phyloP scores from a whole-genome alignment of 2,113 vertebrate genomes.

The Lepus timidus region DNA sequence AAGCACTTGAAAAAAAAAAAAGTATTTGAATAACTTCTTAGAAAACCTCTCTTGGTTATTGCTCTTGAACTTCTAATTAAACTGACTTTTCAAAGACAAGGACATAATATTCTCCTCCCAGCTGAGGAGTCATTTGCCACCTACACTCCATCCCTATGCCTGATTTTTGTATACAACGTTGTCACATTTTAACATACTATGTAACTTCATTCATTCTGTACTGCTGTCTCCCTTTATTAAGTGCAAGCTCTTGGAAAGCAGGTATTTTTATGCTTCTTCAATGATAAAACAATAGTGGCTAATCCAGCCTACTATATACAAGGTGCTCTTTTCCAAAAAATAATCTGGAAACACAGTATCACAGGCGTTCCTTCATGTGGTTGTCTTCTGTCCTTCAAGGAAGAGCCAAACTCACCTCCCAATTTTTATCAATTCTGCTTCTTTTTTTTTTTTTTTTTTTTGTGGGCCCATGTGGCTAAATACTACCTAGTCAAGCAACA shows the following conservation, averaged over 20 bases:
- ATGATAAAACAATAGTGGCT: neutral
- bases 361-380: neutral
- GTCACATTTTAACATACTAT: neutral
- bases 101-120: neutral
- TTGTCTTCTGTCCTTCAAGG: neutral
- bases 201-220: slow-evolving; percentile 16
- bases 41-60: slow-evolving; percentile 4
- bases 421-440: neutral
- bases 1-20: neutral
- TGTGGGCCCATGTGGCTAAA: neutral
- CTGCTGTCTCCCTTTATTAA: neutral
- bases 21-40: neutral
- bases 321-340: neutral
- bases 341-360: neutral
- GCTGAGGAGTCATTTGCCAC: neutral
- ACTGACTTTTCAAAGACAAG: slow-evolving; percentile 3
- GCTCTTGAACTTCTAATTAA: neutral
- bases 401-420: slow-evolving; percentile 9
- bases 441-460: neutral
- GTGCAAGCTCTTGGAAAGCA: neutral
- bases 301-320: neutral
- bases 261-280: neutral
- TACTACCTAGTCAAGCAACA: neutral
- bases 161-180: neutral
- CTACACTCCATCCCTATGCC: neutral